phyloP scores from a whole-genome alignment of 53 echinoderm and acorn worm species.

The Paracentrotus lividus region DNA sequence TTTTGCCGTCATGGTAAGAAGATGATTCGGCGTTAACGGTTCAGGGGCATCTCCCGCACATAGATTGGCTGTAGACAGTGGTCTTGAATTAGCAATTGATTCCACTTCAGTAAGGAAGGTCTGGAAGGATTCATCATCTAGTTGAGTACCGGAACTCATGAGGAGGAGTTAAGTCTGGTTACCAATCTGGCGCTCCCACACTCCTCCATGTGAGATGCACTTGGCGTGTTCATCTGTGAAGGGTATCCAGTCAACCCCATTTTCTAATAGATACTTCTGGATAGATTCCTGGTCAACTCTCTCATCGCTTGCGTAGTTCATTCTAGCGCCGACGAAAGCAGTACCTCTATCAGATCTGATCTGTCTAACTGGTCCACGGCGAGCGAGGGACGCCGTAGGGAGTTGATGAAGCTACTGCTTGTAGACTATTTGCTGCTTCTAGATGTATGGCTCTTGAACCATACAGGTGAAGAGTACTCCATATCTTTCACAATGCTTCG shows the following conservation, averaged over 20 bases:
- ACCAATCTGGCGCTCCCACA: too few species aligned
- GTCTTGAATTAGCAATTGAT: constrained; percentile 72
- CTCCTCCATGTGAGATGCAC: too few species aligned
- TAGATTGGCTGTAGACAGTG: constrained; percentile 57
- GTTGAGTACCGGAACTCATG: too few species aligned
- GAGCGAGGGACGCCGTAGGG: constrained; percentile 68
- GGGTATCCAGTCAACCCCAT: too few species aligned
- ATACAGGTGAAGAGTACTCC: constrained; percentile 79
- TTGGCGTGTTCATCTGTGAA: too few species aligned
- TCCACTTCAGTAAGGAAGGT: too few species aligned
- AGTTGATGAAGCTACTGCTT: constrained; percentile 79
- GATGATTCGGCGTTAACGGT: constrained; percentile 80
- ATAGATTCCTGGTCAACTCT: constrained; percentile 66
- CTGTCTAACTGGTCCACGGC: constrained; percentile 78
- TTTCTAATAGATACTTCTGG: too few species aligned
- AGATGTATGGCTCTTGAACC: constrained; percentile 81
- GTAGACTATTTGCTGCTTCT: constrained; percentile 66
- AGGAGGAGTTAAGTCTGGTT: too few species aligned
- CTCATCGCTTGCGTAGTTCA: too few species aligned
- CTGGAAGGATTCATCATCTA: too few species aligned
- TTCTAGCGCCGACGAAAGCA: constrained; percentile 57
- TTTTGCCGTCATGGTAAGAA: constrained; percentile 74
- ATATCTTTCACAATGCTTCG: constrained; percentile 77
- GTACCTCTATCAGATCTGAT: constrained; percentile 79
- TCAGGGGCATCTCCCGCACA: not conserved